phyloP scores from a whole-genome alignment of 2,113 vertebrate genomes.

The Arvicanthis niloticus region DNA sequence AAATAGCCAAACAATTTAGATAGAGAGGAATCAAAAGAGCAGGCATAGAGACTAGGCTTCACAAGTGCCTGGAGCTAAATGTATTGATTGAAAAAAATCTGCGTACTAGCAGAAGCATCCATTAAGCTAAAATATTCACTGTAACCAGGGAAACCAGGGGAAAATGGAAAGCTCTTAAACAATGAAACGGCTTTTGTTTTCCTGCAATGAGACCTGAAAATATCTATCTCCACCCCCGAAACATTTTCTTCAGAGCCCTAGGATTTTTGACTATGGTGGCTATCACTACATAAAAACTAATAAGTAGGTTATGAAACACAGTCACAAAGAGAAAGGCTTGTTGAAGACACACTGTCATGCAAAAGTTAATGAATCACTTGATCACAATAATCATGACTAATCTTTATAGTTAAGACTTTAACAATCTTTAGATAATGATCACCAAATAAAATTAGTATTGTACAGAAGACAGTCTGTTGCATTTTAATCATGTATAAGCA shows the following conservation, averaged over 20 bases:
- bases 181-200: conserved; percentile 83
- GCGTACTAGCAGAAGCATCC: conserved; percentile 79
- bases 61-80: conserved; percentile 79
- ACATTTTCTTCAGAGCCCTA: background rate
- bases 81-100: conserved; percentile 85
- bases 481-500: background rate
- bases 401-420: conserved; percentile 41
- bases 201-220: conserved; percentile 70
- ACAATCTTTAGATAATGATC: background rate
- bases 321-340: background rate
- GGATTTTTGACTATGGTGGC: background rate
- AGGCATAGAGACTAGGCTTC: conserved; percentile 77
- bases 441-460: background rate
- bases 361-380: conserved; percentile 1
- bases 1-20: conserved; percentile 77
- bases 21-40: conserved; percentile 72
- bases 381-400: background rate
- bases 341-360: background rate
- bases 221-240: conserved; percentile 48
- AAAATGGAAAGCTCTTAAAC: conserved; percentile 76
- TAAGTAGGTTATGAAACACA: background rate
- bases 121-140: conserved; percentile 85
- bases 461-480: background rate
- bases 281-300: conserved; percentile 6
- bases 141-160: conserved; percentile 78